Base-by-base conservation (phyloP, 2,113 vertebrate species). In the Barnardius zonarius region DNA sequence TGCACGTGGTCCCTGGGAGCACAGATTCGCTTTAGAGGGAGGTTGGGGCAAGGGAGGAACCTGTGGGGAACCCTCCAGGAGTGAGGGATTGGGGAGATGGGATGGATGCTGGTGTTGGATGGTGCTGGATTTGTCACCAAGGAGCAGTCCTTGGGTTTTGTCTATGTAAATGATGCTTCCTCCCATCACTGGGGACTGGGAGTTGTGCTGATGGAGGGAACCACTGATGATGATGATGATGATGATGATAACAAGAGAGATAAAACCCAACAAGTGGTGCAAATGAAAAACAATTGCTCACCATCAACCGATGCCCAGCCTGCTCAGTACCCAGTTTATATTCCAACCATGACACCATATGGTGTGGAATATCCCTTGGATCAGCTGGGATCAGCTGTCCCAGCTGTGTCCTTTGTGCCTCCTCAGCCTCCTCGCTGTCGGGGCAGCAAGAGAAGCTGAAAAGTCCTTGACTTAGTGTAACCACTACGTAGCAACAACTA, bases 101-200 rank as follows among this genome's bases (percentile, higher is more conserved):
- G 19, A 28, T 85, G 69, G 33, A 10, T 19, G 37, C 46, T 37
- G 79, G 51, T 46, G 33, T 72, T 57, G 41, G 48, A 24, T 6
- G 3, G 4, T 35, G 20, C 51, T 61, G 57, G 37, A 57, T 68
- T 57, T 63, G 64, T 84, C 88, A 81, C 48, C 16, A 9, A 35
- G 59, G 39, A 4, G 2, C 9, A 5, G 33, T 19, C 54, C 14
- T 19, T 62, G 43, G 1, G 19, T 64, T 78, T 63, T 1, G 0
- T 78, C 37, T 49, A 0, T 19, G 11, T 81, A 35, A 85, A 37
- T 51, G 43, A 19, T 9, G 43, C 25, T n/a, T 72, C 48, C 17
- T 20, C 37, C 17, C 15, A 2, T 43, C 55, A 14, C 1, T 62
- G 12, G 13, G 8, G 28, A 4, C 49, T 49, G 54, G 52, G 52